Percentiles rank a stretch among this genome's conserved stretches.
These are phyloP conservation scores for Merodon equestris DNA, from an alignment of 2,888 invertebrate genomes.

Conservation along the genomic window DNA sequence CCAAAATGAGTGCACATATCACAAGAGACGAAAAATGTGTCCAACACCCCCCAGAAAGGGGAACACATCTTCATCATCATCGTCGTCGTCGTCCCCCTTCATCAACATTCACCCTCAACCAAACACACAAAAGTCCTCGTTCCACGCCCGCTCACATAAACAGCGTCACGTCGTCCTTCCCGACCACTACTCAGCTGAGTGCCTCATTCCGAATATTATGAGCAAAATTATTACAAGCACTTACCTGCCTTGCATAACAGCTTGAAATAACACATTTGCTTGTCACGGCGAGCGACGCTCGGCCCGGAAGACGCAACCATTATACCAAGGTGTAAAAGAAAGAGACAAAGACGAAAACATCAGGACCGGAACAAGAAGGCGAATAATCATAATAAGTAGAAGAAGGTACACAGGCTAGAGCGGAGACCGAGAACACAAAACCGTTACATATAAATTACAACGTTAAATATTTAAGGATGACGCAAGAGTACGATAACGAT, in stretches of 20 bases:
- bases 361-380: no score
- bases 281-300: not conserved
- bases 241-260: constrained; percentile 67
- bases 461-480: constrained; percentile 67
- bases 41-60: no score
- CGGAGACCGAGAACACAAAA: constrained; percentile 29
- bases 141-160: not conserved
- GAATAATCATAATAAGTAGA: no score
- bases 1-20: constrained; percentile 6
- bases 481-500: constrained; percentile 67
- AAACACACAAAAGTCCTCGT: not conserved
- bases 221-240: constrained; percentile 68
- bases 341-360: constrained; percentile 15
- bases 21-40: no score
- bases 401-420: not conserved
- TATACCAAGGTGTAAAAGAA: constrained; percentile 17
- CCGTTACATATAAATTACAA: constrained; percentile 65
- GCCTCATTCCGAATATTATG: constrained; percentile 65
- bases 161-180: constrained; percentile 41
- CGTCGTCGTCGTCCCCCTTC: constrained; percentile 30
- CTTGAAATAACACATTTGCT: constrained; percentile 55
- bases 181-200: constrained; percentile 45
- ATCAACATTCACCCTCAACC: constrained; percentile 47
- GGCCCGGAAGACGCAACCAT: constrained; percentile 1
- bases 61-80: no score